A percentile compares a stretch with the other conserved stretches of the same genome.
phyloP scores from a whole-genome alignment of 2,888 invertebrate genomes.

The Lepidocyrtoides sp. region DNA sequence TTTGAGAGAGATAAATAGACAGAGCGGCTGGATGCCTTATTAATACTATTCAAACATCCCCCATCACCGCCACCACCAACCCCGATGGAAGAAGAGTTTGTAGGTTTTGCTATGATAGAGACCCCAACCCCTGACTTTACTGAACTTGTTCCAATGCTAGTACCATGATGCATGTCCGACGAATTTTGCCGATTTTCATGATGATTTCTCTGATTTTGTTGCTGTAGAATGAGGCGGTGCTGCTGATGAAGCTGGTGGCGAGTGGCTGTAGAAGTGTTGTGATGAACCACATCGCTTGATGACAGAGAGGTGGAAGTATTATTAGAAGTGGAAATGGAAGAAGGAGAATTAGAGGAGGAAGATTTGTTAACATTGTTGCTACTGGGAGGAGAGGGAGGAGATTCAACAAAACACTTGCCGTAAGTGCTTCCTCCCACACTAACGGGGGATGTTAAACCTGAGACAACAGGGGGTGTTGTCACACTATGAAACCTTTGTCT shows the following conservation, averaged over 20 bases:
- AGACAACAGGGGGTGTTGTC: slow-evolving; percentile 74
- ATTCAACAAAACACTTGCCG: slow-evolving; percentile 80
- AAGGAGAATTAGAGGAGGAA: slow-evolving; percentile 62
- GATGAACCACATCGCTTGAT: slow-evolving; percentile 52
- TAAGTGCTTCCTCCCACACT: slow-evolving; percentile 75
- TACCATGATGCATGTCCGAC: slow-evolving; percentile 45
- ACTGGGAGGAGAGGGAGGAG: slow-evolving; percentile 69
- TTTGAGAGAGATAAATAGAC: slow-evolving; percentile 81
- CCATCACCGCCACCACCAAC: slow-evolving; percentile 62
- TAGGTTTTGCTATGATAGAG: slow-evolving; percentile 61
- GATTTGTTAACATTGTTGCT: slow-evolving; percentile 60
- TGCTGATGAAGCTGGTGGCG: slow-evolving; percentile 72
- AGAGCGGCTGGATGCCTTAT: slow-evolving; percentile 79
- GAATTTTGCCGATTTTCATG: slow-evolving; percentile 43
- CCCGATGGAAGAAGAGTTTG: slow-evolving; percentile 48
- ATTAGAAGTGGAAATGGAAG: slow-evolving; percentile 54
- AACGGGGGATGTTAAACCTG: slow-evolving; percentile 77
- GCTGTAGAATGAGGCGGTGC: slow-evolving; percentile 63
- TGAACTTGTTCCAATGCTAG: slow-evolving; percentile 56
- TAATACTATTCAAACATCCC: slow-evolving; percentile 63
- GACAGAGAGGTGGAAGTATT: slow-evolving; percentile 30
- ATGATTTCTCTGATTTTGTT: slow-evolving; percentile 60
- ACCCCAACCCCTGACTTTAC: slow-evolving; percentile 62
- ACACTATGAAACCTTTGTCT: slow-evolving; percentile 83
- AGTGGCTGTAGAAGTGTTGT: slow-evolving; percentile 37